Percentiles rank a stretch among this genome's conserved stretches.
phyloP scores from a whole-genome alignment of 2,113 vertebrate species.

The Coreoperca whiteheadi region DNA sequence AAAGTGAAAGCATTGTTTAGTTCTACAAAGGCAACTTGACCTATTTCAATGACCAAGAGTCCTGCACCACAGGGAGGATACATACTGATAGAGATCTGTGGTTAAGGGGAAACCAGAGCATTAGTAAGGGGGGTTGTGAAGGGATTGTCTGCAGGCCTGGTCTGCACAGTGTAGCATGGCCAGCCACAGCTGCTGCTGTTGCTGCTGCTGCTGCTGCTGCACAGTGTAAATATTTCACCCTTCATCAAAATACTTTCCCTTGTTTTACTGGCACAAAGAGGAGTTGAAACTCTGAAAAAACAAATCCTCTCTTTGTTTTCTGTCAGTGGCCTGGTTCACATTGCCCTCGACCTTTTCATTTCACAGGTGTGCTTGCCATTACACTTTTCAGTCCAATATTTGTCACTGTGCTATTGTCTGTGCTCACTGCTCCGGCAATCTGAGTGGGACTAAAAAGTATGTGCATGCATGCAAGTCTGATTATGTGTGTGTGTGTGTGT shows the following conservation, averaged over 20 bases:
- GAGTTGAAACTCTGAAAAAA: conserved; percentile 26
- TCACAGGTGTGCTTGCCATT: conserved; percentile 48
- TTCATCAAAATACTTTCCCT: conserved; percentile 16
- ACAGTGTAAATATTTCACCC: conserved; percentile 45
- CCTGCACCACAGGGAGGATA: neutral
- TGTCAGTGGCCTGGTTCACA: conserved; percentile 30
- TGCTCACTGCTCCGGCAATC: conserved; percentile 31
- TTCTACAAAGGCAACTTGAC: neutral
- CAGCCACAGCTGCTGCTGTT: conserved; percentile 20
- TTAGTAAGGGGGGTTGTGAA: neutral
- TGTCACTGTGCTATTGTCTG: conserved; percentile 54
- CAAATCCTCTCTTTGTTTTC: conserved; percentile 65
- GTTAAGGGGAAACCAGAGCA: conserved; percentile 6
- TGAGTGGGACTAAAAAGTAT: neutral
- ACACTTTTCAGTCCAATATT: conserved; percentile 33
- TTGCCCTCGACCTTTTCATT: conserved; percentile 41
- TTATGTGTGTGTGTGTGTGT: neutral
- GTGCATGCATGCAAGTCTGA: neutral
- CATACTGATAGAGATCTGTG: neutral
- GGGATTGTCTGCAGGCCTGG: neutral
- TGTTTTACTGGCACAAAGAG: conserved; percentile 36
- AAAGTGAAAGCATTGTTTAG: conserved; percentile 16
- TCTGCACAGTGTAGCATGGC: neutral
- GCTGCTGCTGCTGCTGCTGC: conserved; percentile 33
- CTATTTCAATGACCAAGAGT: neutral